phyloP scores from a whole-genome alignment of 2,888 invertebrate genomes.

The Bembecia ichneumoniformis region DNA sequence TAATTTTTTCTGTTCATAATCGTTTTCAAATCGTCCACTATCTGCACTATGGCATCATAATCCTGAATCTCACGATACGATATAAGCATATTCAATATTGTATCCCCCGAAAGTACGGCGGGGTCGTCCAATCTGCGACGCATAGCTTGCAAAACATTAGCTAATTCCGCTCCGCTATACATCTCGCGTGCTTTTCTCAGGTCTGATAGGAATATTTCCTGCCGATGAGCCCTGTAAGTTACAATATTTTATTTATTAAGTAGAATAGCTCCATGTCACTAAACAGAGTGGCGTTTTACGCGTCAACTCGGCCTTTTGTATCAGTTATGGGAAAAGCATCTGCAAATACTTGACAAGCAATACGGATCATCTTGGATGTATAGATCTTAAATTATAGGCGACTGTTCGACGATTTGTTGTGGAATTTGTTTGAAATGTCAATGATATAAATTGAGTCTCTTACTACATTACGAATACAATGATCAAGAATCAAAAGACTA shows the following conservation, averaged over 20 bases:
- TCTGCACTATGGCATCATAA: slow-evolving; percentile 96
- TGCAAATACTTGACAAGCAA: no score
- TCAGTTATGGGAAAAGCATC: no score
- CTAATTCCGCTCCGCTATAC: slow-evolving; percentile 85
- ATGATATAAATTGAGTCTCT: no score
- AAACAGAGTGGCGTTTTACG: no score
- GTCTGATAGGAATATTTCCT: slow-evolving; percentile 96
- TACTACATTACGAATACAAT: no score
- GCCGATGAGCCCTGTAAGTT: slow-evolving; percentile 87
- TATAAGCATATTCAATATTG: slow-evolving; percentile 93
- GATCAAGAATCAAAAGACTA: no score
- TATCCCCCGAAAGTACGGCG: slow-evolving; percentile 95
- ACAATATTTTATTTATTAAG: neutral
- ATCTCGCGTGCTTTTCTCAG: slow-evolving; percentile 92
- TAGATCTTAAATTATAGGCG: no score
- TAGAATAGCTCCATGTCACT: no score
- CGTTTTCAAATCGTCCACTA: slow-evolving; percentile 93
- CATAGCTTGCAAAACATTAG: slow-evolving; percentile 88
- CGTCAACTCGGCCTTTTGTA: no score
- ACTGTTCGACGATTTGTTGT: no score
- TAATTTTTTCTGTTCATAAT: slow-evolving; percentile 91
- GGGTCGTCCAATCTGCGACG: slow-evolving; percentile 95
- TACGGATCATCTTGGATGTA: no score
- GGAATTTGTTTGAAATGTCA: no score
- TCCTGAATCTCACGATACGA: slow-evolving; percentile 94